A percentile compares a stretch with the other conserved stretches of the same genome.
Conservation (phyloP, 2,888 invertebrate genomes). For the Bedellia somnulentella region DNA sequence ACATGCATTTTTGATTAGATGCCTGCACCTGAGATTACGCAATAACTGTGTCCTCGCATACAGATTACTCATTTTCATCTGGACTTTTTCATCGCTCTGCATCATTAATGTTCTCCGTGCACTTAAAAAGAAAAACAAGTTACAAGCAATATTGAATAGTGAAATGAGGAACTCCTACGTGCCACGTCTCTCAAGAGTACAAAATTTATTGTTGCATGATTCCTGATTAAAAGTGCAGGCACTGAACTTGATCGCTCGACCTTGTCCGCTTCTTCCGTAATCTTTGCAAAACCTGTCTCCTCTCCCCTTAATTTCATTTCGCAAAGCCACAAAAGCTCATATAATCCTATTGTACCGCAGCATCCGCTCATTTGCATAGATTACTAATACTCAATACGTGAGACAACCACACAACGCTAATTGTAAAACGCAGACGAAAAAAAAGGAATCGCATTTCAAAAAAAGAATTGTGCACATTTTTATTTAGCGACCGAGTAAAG, state of each 20-base stretch:
- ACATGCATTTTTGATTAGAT: conserved; percentile 7
- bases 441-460: conserved; percentile 56
- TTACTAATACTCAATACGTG: conserved; percentile 37
- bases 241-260: conserved; percentile 17
- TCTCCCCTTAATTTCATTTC: conserved; percentile 11
- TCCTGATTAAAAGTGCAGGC: background rate
- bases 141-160: too few relatives aligned
- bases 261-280: conserved; percentile 37
- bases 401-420: conserved; percentile 56
- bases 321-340: conserved; percentile 31
- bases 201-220: too few relatives aligned
- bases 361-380: conserved; percentile 36
- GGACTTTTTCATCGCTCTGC: too few relatives aligned
- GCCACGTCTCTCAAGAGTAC: too few relatives aligned
- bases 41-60: too few relatives aligned
- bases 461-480: conserved; percentile 57
- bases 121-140: too few relatives aligned
- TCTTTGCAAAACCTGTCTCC: background rate
- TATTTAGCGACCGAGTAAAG: conserved; percentile 52
- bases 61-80: too few relatives aligned
- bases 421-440: conserved; percentile 58
- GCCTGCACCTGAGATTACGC: conserved; percentile 33
- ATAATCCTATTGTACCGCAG: conserved; percentile 16
- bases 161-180: too few relatives aligned
- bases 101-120: too few relatives aligned